A percentile compares a stretch with the other conserved stretches of the same genome.
Conservation (phyloP, 2,888 invertebrate species). For the Pyrocoelia pectoralis region DNA sequence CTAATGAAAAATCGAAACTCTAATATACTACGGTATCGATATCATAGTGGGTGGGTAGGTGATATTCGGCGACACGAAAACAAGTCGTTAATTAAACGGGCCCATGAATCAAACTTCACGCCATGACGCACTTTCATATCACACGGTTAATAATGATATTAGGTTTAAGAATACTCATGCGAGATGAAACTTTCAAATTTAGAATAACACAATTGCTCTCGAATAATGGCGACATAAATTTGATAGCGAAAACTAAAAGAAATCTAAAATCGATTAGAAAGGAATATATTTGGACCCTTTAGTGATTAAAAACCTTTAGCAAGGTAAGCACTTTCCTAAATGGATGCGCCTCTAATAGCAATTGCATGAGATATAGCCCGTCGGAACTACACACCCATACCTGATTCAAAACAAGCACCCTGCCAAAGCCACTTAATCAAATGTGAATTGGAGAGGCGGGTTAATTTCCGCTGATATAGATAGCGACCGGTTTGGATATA, state of each 20-base stretch:
- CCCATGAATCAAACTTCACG: conserved; percentile 40
- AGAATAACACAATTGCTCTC: no score
- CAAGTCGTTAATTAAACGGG: conserved; percentile 44
- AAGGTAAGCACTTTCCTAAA: conserved; percentile 32
- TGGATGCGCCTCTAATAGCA: conserved; percentile 31
- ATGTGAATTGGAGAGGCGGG: conserved; percentile 34
- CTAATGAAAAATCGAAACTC: conserved; percentile 47
- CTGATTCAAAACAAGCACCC: conserved; percentile 35
- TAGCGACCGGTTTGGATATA: conserved; percentile 29
- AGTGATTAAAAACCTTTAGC: conserved; percentile 35
- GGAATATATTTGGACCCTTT: conserved; percentile 22
- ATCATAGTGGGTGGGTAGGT: conserved; percentile 27
- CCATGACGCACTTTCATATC: conserved; percentile 29
- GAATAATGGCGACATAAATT: neutral
- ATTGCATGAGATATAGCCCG: conserved; percentile 36
- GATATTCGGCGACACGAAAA: conserved; percentile 40
- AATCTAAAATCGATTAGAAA: conserved; percentile 33
- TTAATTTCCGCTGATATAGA: conserved; percentile 37
- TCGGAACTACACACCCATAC: conserved; percentile 37
- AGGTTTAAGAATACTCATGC: neutral
- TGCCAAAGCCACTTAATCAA: conserved; percentile 36
- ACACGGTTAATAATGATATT: conserved; percentile 5
- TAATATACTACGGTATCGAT: conserved; percentile 37
- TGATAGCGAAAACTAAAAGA: conserved; percentile 13
- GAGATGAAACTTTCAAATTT: no score